Percentiles rank a stretch among this genome's conserved stretches.
These are phyloP conservation scores for Fistularia tabacaria DNA, from an alignment of 2,797 vertebrate species.

Conservation along the genomic window DNA sequence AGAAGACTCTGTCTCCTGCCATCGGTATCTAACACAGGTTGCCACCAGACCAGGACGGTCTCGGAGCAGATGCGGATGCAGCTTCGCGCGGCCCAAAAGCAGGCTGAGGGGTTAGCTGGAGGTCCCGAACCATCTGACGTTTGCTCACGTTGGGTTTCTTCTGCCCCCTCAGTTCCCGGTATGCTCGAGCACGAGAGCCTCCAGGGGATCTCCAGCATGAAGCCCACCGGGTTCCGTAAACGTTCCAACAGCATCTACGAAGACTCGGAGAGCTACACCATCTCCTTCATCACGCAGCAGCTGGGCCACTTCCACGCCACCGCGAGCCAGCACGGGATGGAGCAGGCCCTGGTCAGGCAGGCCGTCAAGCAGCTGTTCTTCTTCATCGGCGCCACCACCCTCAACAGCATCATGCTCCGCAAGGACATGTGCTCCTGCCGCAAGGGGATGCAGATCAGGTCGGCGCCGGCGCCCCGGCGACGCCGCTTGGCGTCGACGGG, in stretches of 20 bases:
- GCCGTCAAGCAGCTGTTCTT: slow-evolving; percentile 88
- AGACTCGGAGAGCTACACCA: slow-evolving; percentile 81
- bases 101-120: no score
- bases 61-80: not conserved
- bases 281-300: slow-evolving; percentile 82
- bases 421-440: slow-evolving; percentile 99
- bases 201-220: slow-evolving; percentile 95
- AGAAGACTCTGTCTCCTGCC: slow-evolving; percentile 83
- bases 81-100: no score
- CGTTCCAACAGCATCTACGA: slow-evolving; percentile 86
- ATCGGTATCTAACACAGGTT: slow-evolving; percentile 79
- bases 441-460: slow-evolving; percentile 99
- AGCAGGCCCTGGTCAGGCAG: slow-evolving; percentile 83
- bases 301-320: slow-evolving; percentile 84
- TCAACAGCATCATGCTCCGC: slow-evolving; percentile 93
- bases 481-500: not conserved
- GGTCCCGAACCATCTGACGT: no score
- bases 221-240: slow-evolving; percentile 92
- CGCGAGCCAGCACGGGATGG: slow-evolving; percentile 91
- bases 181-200: slow-evolving; percentile 96
- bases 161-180: slow-evolving; percentile 82
- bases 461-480: slow-evolving; percentile 12
- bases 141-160: not conserved
- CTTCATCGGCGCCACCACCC: slow-evolving; percentile 81
- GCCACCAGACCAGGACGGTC: not conserved